Percentiles rank a stretch among this genome's conserved stretches.
Conservation (phyloP, 2,113 vertebrate species). For the Microcebus lehilahytsara region DNA sequence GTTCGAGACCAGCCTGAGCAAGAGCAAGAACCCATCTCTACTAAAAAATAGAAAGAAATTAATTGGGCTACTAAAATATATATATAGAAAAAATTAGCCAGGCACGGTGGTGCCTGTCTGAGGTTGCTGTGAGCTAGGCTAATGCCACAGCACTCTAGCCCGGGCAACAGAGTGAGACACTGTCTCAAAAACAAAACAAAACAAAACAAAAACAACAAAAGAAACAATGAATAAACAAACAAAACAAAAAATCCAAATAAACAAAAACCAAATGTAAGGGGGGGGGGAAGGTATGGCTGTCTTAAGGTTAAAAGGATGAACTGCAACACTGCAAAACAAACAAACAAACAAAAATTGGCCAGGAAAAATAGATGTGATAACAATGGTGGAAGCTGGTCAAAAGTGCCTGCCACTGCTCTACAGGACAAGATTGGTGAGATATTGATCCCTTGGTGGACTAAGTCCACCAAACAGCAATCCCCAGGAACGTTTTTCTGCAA, state of each 20-base stretch:
- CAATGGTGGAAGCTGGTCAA: background rate
- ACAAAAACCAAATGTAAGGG: background rate
- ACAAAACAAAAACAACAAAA: too few species aligned
- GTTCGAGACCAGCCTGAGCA: too few species aligned
- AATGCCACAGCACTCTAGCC: too few species aligned
- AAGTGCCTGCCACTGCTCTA: background rate
- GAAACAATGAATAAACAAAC: too few species aligned
- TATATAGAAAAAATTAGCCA: too few species aligned
- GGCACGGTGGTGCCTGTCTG: too few species aligned
- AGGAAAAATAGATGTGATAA: background rate
- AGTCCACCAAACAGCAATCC: background rate
- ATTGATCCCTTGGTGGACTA: slow-evolving; percentile 24
- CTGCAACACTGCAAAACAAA: background rate
- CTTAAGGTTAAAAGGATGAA: background rate
- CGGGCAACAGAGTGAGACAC: too few species aligned
- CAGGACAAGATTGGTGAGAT: background rate
- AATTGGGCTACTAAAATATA: too few species aligned
- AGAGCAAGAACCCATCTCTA: too few species aligned
- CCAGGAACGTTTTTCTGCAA: slow-evolving; percentile 31
- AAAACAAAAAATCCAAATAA: background rate
- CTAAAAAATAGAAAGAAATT: too few species aligned
- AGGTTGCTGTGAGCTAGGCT: too few species aligned
- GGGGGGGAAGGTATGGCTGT: background rate
- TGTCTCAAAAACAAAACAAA: too few species aligned
- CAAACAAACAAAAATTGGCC: background rate